Conservation (phyloP, 2,797 vertebrate genomes). For the Buceros bicornis region DNA sequence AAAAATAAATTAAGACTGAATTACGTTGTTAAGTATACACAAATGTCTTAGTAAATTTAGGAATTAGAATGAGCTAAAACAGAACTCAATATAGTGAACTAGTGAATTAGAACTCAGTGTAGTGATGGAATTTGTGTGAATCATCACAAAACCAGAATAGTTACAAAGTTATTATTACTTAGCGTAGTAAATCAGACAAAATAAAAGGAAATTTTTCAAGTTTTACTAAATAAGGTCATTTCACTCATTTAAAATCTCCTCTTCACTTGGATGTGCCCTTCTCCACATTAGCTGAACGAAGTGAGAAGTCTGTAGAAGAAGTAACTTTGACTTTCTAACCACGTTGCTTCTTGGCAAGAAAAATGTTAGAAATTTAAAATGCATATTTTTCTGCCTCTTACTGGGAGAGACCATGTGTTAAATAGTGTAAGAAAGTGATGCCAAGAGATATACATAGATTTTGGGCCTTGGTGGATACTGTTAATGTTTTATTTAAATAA, state of each 20-base stretch:
- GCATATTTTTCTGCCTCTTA: neutral
- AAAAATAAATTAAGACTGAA: neutral
- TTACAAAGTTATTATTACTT: neutral
- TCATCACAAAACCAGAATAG: neutral
- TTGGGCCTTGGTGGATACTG: neutral
- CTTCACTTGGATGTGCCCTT: neutral
- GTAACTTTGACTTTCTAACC: neutral
- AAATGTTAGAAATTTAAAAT: neutral
- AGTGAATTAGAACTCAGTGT: neutral
- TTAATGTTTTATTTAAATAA: neutral
- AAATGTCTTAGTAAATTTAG: neutral
- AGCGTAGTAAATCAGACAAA: neutral
- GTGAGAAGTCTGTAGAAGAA: neutral
- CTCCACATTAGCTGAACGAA: rapidly evolving
- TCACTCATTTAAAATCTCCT: neutral
- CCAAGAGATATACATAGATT: neutral
- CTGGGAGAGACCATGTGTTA: neutral
- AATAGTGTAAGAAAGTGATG: neutral
- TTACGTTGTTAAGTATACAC: neutral
- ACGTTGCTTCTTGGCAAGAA: neutral
- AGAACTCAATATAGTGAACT: neutral
- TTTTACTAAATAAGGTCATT: neutral
- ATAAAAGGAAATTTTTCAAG: neutral
- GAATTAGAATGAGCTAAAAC: neutral
- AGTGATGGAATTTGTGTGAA: neutral